A percentile compares a stretch with the other conserved stretches of the same genome.
Evolutionary conservation across 2,888 invertebrate genomes (phyloP).

Genomic region (Heliconius ethilla): DNA sequence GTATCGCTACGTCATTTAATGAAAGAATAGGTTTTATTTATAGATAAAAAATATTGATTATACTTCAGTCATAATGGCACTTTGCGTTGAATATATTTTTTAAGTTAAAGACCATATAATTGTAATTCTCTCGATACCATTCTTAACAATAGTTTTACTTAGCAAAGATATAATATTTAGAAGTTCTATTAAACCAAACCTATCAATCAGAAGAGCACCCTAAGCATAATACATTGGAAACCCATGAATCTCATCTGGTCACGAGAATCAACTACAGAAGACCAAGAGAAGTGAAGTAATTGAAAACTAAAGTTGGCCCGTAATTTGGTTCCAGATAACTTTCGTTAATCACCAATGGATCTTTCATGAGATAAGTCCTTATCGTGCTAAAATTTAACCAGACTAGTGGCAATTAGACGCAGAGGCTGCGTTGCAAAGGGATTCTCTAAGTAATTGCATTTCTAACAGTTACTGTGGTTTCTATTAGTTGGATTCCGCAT

Average conservation of each 20-base stretch:
- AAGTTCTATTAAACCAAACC: neutral
- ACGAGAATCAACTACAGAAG: conserved; percentile 42
- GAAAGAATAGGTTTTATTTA: neutral
- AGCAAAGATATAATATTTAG: too few species aligned
- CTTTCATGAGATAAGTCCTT: conserved; percentile 50
- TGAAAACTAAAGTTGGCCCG: conserved; percentile 50
- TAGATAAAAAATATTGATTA: neutral
- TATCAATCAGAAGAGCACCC: neutral
- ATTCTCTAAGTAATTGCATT: conserved; percentile 44
- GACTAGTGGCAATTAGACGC: conserved; percentile 48
- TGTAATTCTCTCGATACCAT: too few species aligned
- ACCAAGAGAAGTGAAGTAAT: conserved; percentile 50
- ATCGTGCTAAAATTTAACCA: conserved; percentile 48
- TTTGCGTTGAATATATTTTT: too few species aligned
- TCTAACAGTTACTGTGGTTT: conserved; percentile 33
- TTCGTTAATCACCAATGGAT: conserved; percentile 52
- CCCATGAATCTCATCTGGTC: conserved; percentile 35
- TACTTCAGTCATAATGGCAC: too few species aligned
- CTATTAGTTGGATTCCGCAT: conserved; percentile 13
- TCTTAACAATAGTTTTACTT: too few species aligned
- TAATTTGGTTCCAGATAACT: conserved; percentile 49
- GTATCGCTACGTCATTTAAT: neutral
- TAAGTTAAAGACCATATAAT: too few species aligned
- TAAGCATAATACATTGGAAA: neutral
- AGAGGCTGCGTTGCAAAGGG: conserved; percentile 44